Evolutionary conservation across 2,113 vertebrate genomes (phyloP).

Genomic region (Actenoides hombroni): DNA sequence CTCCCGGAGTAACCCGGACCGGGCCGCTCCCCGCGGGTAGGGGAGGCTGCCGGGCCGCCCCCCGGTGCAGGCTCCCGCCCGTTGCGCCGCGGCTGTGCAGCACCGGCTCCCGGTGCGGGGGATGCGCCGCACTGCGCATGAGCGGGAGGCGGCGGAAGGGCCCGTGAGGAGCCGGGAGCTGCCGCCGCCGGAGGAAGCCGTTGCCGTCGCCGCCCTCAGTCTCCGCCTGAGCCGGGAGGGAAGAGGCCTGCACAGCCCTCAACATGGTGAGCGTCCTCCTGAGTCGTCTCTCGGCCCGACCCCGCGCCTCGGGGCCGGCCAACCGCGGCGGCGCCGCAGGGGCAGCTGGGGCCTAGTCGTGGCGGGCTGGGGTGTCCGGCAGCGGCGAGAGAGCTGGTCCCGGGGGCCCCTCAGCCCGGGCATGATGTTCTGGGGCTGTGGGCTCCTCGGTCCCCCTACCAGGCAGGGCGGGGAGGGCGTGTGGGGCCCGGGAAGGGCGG

Average conservation of each 20-base stretch:
- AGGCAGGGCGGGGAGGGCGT: not conserved
- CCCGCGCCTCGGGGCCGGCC: not conserved
- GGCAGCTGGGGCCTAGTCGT: slow-evolving; percentile 49
- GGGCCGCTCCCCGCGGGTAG: not conserved
- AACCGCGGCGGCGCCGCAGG: not conserved
- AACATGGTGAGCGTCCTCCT: slow-evolving; percentile 49
- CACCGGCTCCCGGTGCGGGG: not conserved
- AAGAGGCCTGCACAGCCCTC: slow-evolving; percentile 48
- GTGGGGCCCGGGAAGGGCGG: not conserved
- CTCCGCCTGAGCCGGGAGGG: slow-evolving; percentile 55
- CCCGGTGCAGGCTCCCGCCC: not conserved
- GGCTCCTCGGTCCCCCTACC: not conserved
- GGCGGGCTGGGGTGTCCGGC: not conserved
- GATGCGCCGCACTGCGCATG: slow-evolving; percentile 80
- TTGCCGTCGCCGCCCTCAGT: slow-evolving; percentile 17
- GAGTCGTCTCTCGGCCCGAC: not conserved
- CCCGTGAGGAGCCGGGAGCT: slow-evolving; percentile 72
- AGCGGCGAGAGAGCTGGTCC: not conserved
- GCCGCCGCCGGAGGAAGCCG: slow-evolving; percentile 43
- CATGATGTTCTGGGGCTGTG: not conserved
- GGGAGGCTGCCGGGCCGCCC: not conserved
- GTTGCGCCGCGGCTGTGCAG: not conserved
- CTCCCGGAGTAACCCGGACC: not conserved
- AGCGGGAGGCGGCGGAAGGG: slow-evolving; percentile 76
- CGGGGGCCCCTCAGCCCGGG: not conserved